Conservation (phyloP, 2,113 vertebrate species). For the Hydropotes inermis region DNA sequence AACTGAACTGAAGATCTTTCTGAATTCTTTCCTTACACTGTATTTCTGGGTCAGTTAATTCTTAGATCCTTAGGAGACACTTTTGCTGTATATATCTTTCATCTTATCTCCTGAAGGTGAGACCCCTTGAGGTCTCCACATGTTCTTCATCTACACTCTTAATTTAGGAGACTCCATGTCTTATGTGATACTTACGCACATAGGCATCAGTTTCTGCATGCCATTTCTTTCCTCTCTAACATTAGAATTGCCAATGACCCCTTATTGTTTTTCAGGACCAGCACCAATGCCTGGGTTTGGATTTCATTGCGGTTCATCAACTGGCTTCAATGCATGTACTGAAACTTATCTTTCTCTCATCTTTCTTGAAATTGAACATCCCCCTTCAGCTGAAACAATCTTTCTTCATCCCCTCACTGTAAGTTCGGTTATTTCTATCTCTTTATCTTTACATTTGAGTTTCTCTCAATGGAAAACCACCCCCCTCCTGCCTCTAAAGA, state of each 20-base stretch:
- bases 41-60: neutral
- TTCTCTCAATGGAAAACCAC: neutral
- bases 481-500: neutral
- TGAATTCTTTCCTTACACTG: neutral
- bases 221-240: neutral
- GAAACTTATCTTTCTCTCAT: neutral
- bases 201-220: rapidly evolving
- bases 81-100: neutral
- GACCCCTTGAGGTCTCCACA: neutral
- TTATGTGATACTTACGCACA: neutral
- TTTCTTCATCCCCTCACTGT: neutral
- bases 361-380: neutral
- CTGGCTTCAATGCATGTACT: neutral
- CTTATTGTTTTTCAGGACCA: neutral
- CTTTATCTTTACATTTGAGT: neutral
- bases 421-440: neutral
- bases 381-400: neutral
- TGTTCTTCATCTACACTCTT: neutral
- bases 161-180: neutral
- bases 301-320: neutral
- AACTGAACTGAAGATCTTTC: neutral
- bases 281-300: neutral
- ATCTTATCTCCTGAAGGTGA: neutral
- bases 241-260: neutral
- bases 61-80: neutral